Conservation (phyloP, 1,140 invertebrate species). For the Pseudomyrmex dendroicus region DNA sequence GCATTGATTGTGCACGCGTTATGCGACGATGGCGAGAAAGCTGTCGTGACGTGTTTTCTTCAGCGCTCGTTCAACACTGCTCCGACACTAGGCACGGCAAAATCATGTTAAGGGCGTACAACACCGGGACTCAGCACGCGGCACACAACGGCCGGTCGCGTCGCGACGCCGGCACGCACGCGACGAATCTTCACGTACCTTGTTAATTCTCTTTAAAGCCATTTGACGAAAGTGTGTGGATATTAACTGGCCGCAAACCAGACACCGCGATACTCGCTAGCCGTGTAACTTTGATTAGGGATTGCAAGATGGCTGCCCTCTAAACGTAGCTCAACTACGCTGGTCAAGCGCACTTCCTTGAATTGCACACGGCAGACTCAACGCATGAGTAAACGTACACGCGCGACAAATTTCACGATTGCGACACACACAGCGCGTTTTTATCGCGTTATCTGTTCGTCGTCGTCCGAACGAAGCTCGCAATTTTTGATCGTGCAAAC, state of each 20-base stretch:
- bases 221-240: slow-evolving; percentile 89
- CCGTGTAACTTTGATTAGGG: slow-evolving; percentile 86
- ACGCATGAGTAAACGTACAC: not conserved
- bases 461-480: not conserved
- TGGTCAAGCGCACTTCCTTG: slow-evolving; percentile 72
- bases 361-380: not conserved
- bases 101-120: slow-evolving; percentile 85
- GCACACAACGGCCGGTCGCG: slow-evolving; percentile 60
- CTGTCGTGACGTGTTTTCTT: slow-evolving; percentile 57
- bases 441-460: slow-evolving; percentile 1
- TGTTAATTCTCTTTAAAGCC: slow-evolving; percentile 98
- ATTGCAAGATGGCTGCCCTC: slow-evolving; percentile 86
- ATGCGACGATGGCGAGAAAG: not conserved
- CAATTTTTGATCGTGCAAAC: slow-evolving; percentile 65
- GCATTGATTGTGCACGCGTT: not conserved
- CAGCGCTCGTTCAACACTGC: slow-evolving; percentile 80
- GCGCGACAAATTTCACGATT: not conserved
- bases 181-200: slow-evolving; percentile 89
- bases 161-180: slow-evolving; percentile 45
- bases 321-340: slow-evolving; percentile 84
- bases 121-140: slow-evolving; percentile 71
- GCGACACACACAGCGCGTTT: not conserved
- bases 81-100: slow-evolving; percentile 74
- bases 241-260: slow-evolving; percentile 84
- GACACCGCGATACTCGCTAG: slow-evolving; percentile 85